These are phyloP conservation scores for Cyanoderma ruficeps DNA, from an alignment of 2,113 vertebrate species.

Conservation along the genomic window DNA sequence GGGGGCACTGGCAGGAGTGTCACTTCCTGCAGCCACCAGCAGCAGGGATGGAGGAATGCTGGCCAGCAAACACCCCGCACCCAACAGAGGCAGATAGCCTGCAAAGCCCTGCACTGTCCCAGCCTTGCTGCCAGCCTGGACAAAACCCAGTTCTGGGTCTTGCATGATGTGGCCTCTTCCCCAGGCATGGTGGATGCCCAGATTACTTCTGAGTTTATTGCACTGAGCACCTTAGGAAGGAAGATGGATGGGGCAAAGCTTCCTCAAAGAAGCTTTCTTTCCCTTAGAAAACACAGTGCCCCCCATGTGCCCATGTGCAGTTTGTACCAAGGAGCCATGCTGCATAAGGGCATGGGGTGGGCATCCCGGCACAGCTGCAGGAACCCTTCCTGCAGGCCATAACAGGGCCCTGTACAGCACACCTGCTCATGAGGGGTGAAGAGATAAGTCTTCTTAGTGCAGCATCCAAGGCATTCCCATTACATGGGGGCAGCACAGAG, in stretches of 20 bases:
- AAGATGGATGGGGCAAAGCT: neutral
- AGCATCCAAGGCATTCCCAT: neutral
- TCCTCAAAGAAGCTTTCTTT: too few relatives aligned
- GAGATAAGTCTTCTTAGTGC: accelerated
- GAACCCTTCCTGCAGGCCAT: neutral
- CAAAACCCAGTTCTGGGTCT: neutral
- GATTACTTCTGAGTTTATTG: neutral
- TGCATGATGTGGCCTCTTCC: neutral
- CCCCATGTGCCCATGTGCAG: accelerated
- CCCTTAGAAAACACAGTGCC: neutral
- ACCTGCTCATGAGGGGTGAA: accelerated
- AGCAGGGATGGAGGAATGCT: neutral
- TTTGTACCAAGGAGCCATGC: accelerated
- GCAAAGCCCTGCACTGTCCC: neutral
- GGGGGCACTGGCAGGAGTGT: neutral
- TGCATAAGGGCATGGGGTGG: accelerated
- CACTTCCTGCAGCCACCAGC: neutral
- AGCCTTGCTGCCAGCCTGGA: neutral
- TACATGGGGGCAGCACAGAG: neutral
- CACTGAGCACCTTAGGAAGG: accelerated
- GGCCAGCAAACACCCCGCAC: neutral
- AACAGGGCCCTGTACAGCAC: neutral
- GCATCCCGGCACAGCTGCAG: neutral
- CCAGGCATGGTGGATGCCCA: accelerated
- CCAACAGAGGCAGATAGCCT: neutral